phyloP scores from a whole-genome alignment of 1,140 invertebrate species.

The Anthonomus grandis region DNA sequence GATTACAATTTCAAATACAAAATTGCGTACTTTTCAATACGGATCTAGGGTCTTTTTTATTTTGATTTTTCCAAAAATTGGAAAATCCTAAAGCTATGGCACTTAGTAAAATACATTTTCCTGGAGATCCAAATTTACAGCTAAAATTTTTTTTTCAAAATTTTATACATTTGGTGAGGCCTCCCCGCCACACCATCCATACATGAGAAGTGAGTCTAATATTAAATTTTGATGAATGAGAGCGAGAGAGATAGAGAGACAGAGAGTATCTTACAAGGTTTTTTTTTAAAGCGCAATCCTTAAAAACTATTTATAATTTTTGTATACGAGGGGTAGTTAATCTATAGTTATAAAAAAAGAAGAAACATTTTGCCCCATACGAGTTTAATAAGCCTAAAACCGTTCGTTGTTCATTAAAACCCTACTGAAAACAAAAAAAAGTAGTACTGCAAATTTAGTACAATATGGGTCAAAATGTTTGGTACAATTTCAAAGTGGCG shows the following conservation, averaged over 20 bases:
- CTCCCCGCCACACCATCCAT: no score
- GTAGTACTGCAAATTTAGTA: no score
- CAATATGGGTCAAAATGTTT: no score
- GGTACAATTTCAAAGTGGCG: no score
- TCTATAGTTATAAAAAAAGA: not conserved
- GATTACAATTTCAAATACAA: slow-evolving; percentile 26
- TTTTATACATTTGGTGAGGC: no score
- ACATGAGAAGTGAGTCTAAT: slow-evolving; percentile 1
- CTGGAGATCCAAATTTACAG: slow-evolving; percentile 16
- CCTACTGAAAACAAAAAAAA: no score
- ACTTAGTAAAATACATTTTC: slow-evolving; percentile 16
- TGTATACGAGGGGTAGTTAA: slow-evolving; percentile 9
- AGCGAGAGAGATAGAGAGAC: not conserved
- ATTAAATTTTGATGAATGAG: slow-evolving; percentile 15
- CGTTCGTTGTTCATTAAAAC: no score
- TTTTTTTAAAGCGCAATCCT: slow-evolving; percentile 22
- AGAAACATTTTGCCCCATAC: slow-evolving; percentile 8
- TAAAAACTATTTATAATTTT: slow-evolving; percentile 15
- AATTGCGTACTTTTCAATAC: slow-evolving; percentile 13
- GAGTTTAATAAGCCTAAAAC: no score
- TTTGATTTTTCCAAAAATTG: no score
- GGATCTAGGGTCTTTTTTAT: no score
- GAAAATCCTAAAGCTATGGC: slow-evolving; percentile 24
- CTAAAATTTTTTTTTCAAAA: slow-evolving; percentile 8
- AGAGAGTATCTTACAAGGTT: slow-evolving; percentile 6